Evolutionary conservation across 2,888 invertebrate species (phyloP), one percentile per base, ranked within the genome.

Genomic region (Gari tellinella): DNA sequence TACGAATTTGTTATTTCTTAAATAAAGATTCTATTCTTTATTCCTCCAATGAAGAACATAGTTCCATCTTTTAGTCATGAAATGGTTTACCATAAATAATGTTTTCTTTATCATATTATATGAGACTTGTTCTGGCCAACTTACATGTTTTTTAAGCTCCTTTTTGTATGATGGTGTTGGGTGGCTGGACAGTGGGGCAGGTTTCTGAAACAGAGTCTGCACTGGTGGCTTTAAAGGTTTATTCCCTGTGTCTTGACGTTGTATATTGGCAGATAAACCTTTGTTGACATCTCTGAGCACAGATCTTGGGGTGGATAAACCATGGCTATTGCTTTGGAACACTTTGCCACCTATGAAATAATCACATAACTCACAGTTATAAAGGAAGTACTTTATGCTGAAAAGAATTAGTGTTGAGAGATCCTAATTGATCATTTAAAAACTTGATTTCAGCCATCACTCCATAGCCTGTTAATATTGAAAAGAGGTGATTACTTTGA

Each of bases 211-310:
- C 40, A 63, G 57, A 19, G 37, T 19, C 23, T 58, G 51, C n/a
- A 51, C 40, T 17, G 55, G 72, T 21, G 21, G 46, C 37, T 57
- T 43, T 14, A 57, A 14, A 31, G 53, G 19, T 31, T 61, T 56
- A 31, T 55, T 38, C 4, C 10, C 31, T 52, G 55, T 43, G 38
- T 57, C 38, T 55, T 15, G 5, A 19, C 40, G 52, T 26, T 51
- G 45, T 45, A 21, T 43, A 37, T 41, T 60, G 14, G 45, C 60
- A 45, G 21, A 53, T 14, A 37, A 60, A 43, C 52, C 68, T 37
- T 72, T 69, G 53, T 83, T 86, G 10, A 86, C 80, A 65, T 79
- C 80, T 31, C 79, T 62, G 4, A 86, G 64, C 2, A 84, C 86
- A 57, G 80, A 82, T 26, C 86, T 80, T 10, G 84, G 81, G 8